Evolutionary conservation across 2,797 vertebrate genomes (phyloP).

Genomic region (Enteromius trimaculatus): DNA sequence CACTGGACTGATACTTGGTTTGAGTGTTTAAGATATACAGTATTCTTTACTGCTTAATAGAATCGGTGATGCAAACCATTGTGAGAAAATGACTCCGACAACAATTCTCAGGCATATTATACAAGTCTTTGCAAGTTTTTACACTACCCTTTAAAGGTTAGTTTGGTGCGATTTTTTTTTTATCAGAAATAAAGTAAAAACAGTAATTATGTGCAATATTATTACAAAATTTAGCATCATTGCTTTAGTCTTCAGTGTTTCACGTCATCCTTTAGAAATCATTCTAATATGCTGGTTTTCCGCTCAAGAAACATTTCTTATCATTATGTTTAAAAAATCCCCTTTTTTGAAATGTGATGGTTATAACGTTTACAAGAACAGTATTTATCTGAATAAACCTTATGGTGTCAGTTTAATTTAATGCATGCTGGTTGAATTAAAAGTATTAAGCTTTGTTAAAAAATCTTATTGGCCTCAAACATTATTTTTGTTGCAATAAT

Average conservation of each 20-base stretch:
- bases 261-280: background rate
- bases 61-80: background rate
- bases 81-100: background rate
- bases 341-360: background rate
- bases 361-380: background rate
- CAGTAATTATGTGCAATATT: background rate
- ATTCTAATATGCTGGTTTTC: background rate
- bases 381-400: background rate
- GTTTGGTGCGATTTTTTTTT: too few relatives aligned
- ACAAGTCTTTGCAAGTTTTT: background rate
- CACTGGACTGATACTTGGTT: slow-evolving; percentile 14
- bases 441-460: background rate
- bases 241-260: background rate
- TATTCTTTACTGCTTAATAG: slow-evolving; percentile 31
- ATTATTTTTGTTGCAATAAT: background rate
- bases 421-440: background rate
- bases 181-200: background rate
- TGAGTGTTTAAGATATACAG: slow-evolving; percentile 18
- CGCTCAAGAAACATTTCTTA: background rate
- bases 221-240: background rate
- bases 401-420: background rate
- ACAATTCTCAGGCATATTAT: slow-evolving; percentile 2
- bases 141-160: background rate
- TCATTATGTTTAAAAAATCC: background rate
- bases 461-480: background rate